Evolutionary conservation across 2,797 vertebrate genomes (phyloP).

Genomic region (Gadopsis marmoratus): DNA sequence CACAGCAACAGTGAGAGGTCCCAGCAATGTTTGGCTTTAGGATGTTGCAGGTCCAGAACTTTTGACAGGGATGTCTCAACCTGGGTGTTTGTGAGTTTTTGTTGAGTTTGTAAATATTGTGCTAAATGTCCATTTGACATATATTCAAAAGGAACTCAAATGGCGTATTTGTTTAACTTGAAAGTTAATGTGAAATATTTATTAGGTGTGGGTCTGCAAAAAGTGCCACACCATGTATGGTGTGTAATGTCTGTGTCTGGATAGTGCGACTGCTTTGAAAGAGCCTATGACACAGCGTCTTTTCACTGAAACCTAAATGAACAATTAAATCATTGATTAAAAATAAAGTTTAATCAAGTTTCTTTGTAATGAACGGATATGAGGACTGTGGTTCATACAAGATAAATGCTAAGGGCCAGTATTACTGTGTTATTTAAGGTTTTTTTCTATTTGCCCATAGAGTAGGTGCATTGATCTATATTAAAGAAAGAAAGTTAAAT

Average conservation of each 20-base stretch:
- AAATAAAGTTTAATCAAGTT: not conserved
- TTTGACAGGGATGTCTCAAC: conserved; percentile 57
- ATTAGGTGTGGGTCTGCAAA: too few relatives aligned
- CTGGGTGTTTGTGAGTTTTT: conserved; percentile 34
- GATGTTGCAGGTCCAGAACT: conserved; percentile 66
- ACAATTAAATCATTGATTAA: not conserved
- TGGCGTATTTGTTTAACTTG: not conserved
- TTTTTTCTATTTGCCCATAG: not conserved
- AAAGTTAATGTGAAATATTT: not conserved
- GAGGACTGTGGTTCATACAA: not conserved
- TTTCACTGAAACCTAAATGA: not conserved
- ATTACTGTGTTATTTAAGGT: not conserved
- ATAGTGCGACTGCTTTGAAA: not conserved
- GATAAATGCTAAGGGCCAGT: not conserved
- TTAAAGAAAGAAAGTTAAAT: not conserved
- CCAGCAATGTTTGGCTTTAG: conserved; percentile 82
- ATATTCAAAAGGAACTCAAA: not conserved
- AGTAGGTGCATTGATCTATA: not conserved
- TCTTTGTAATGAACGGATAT: not conserved
- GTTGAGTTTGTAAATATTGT: conserved; percentile 29
- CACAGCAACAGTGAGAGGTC: conserved; percentile 80
- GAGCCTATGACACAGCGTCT: not conserved
- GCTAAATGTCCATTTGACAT: not conserved
- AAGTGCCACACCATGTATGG: too few relatives aligned
- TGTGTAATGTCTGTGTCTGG: not conserved